Evolutionary conservation across 2,888 invertebrate genomes (phyloP), one percentile per base, ranked within the genome.

Genomic region (Ochropleura leucogaster): DNA sequence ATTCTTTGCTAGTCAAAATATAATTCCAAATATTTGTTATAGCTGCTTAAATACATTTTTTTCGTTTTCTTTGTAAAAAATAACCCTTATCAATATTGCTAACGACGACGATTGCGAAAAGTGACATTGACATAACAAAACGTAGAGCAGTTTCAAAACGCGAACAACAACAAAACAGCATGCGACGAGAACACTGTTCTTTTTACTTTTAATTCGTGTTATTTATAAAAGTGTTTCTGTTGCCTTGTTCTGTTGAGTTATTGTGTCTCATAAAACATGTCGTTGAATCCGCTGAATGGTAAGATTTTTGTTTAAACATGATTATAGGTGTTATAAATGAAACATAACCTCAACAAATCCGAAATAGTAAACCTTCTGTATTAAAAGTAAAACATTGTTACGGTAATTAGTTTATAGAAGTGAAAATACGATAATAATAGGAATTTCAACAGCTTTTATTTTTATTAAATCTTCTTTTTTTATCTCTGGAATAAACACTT

Each of bases 281-380:
- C 94, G 18, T 85, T 94, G 44, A 95, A 94, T 83, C 95, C 96
- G 42, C 79, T 96, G 55, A 95, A 93, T 72, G 96, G 96, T 95
- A 91, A 89, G 92, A 20, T 40, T 55, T 78, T 30, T 42, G 44
- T 68, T 1, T 1, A 18, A 10, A 59, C 4, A 46, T 42, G 0
- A 0, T 7, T 70, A 14, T 1, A 55, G 20, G 53, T 49, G 0
- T 20, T 44, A 30, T 72, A 62, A 72, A 44, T 68, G 18, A 18
- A 60, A 81, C 80, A 82, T 91, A 91, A 90, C 89, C 91, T 93
- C 79, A 83, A 79, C 30, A n/a, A 8, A 30, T 47, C 4, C 1
- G 10, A 49, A 57, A 46, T 59, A 2, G 53, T 10, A n/a, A 62
- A 64, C 77, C 76, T 72, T 81, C 57, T 46, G 1, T 20, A 0